Percentiles rank a stretch among this genome's conserved stretches.
phyloP scores from a whole-genome alignment of 1,140 invertebrate genomes.

The Anoplophora glabripennis region DNA sequence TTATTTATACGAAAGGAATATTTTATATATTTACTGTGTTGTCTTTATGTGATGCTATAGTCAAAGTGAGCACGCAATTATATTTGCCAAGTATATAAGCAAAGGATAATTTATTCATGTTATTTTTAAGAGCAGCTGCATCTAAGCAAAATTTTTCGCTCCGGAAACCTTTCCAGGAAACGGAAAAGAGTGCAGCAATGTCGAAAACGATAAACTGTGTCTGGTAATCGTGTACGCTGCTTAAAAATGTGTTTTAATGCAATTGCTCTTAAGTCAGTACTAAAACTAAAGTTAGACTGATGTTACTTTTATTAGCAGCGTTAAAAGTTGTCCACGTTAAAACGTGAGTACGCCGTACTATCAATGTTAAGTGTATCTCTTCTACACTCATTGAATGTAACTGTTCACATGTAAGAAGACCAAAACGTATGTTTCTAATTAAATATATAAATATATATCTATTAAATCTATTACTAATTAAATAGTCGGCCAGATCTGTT shows the following conservation, averaged over 20 bases:
- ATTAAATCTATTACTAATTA: constrained; percentile 9
- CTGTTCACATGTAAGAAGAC: neutral
- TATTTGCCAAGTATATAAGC: constrained; percentile 17
- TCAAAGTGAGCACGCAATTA: constrained; percentile 25
- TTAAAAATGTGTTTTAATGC: neutral
- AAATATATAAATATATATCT: constrained; percentile 6
- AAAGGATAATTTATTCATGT: neutral
- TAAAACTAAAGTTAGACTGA: constrained; percentile 1
- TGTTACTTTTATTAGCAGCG: no score
- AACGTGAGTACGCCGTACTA: constrained; percentile 32
- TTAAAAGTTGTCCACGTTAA: constrained; percentile 7
- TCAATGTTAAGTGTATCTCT: constrained; percentile 24
- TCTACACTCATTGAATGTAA: constrained; percentile 18
- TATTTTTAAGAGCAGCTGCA: constrained; percentile 14
- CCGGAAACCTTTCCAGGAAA: no score
- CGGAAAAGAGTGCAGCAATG: no score
- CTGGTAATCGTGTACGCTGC: neutral
- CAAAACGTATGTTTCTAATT: constrained; percentile 11
- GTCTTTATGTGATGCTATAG: constrained; percentile 26
- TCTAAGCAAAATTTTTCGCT: neutral
- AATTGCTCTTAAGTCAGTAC: constrained; percentile 3
- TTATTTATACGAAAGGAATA: neutral
- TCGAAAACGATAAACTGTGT: no score
- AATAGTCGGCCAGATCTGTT: constrained; percentile 2
- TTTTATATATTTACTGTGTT: constrained; percentile 20